Percentiles rank a stretch among this genome's conserved stretches.
Evolutionary conservation across 1,140 invertebrate genomes (phyloP).

Genomic region (Drosophila orena): DNA sequence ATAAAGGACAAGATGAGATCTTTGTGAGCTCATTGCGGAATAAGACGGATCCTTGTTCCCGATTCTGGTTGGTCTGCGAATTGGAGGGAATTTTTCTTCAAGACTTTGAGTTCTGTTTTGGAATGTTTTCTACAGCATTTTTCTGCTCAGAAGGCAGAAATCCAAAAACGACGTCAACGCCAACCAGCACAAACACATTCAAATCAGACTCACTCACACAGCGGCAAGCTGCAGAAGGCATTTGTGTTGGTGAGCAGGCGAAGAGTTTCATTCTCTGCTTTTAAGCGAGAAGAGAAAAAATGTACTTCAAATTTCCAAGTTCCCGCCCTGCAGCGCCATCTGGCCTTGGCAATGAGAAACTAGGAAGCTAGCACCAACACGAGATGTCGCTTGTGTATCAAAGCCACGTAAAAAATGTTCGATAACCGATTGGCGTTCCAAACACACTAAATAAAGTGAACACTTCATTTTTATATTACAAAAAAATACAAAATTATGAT

Average conservation of each 20-base stretch:
- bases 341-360: slow-evolving; percentile 34
- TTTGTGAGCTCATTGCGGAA: too few relatives aligned
- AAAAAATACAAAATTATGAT: too few relatives aligned
- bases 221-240: slow-evolving; percentile 10
- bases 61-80: slow-evolving; percentile 2
- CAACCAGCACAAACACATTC: slow-evolving; percentile 63
- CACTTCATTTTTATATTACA: neutral
- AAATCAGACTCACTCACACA: slow-evolving; percentile 69
- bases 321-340: slow-evolving; percentile 41
- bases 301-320: slow-evolving; percentile 12
- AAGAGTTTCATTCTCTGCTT: slow-evolving; percentile 37
- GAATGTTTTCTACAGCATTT: slow-evolving; percentile 55
- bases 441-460: neutral
- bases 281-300: slow-evolving; percentile 2
- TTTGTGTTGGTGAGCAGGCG: slow-evolving; percentile 48
- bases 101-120: slow-evolving; percentile 33
- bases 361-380: slow-evolving; percentile 40
- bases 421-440: neutral
- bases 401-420: slow-evolving; percentile 18
- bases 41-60: neutral
- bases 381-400: slow-evolving; percentile 59
- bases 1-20: too few relatives aligned
- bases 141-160: slow-evolving; percentile 62
- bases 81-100: neutral
- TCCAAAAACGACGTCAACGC: slow-evolving; percentile 33